Evolutionary conservation across 2,797 vertebrate genomes (phyloP), one percentile per base, ranked within the genome.

Genomic region (Pantherophis alleghaniensis): DNA sequence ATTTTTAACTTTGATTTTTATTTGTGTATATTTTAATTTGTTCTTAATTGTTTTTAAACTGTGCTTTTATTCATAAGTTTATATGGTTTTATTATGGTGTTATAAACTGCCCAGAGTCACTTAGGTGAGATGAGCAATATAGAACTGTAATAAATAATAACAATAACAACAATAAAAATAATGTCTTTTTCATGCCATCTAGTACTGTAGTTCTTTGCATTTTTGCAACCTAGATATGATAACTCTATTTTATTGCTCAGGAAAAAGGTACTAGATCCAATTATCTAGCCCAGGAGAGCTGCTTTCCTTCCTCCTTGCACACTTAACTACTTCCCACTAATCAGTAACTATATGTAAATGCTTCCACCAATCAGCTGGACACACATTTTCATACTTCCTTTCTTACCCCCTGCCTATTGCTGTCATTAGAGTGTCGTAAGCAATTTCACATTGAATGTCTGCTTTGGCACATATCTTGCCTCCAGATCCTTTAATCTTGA

Each of bases 361-460:
- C 18, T 74, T 74, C 32, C 69, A 74, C 32, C 32, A 51, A 86
- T 69, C 26, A 86, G 56, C 47, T 3, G 28, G 28, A 59, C 69
- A 57, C 87, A 86, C 69, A 60, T 91, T 83, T 56, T 32, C 22
- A 26, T 14, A 28, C 4, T 20, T 13, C 28, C 4, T 28, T 69
- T 88, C 32, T 86, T n/a, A 86, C 90, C 92, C 87, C 90, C 47
- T 86, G 91, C 89, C 66, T 28, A 56, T 42, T 86, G 91, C 91
- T 87, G 91, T 66, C 60, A 91, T 86, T 60, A 42, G 24, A 55
- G 59, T 55, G 91, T 88, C 66, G 13, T 88, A 83, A 94, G 92
- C 86, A 74, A 6, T 42, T 16, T 60, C 24, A 37, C 28, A 28
- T 86, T 61, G 86, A 92, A 91, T 59, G 37, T 90, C 69, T 86